Conservation (phyloP, 1,140 invertebrate species). For the Drosophila nikananu region DNA sequence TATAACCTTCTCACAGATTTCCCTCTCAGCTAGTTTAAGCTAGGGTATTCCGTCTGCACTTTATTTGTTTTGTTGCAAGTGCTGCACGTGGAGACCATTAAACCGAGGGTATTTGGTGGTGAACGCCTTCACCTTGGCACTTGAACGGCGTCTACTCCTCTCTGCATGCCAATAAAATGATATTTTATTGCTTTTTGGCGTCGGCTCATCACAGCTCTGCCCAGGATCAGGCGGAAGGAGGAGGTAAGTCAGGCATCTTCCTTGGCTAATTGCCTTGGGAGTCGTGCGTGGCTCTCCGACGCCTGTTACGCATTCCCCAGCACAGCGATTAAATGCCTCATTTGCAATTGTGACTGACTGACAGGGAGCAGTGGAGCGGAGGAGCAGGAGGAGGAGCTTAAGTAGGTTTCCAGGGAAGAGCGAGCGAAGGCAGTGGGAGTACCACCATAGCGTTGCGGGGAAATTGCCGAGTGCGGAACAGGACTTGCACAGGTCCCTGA, state of each 20-base stretch:
- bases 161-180: slow-evolving; percentile 71
- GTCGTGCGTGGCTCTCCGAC: slow-evolving; percentile 53
- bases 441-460: slow-evolving; percentile 34
- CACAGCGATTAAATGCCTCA: slow-evolving; percentile 63
- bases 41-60: not conserved
- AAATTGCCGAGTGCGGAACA: slow-evolving; percentile 64
- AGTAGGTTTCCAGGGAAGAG: slow-evolving; percentile 1
- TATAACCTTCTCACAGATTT: not conserved
- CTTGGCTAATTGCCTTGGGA: slow-evolving; percentile 62
- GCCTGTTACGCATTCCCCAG: slow-evolving; percentile 50
- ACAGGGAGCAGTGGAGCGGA: slow-evolving; percentile 4
- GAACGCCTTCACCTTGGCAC: slow-evolving; percentile 50
- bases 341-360: slow-evolving; percentile 60
- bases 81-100: slow-evolving; percentile 52
- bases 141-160: slow-evolving; percentile 11
- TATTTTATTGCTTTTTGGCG: slow-evolving; percentile 76
- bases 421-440: slow-evolving; percentile 15
- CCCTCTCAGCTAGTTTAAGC: not conserved
- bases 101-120: not conserved
- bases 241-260: not conserved
- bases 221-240: not conserved
- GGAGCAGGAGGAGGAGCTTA: not conserved
- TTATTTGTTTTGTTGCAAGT: slow-evolving; percentile 55
- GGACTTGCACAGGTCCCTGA: slow-evolving; percentile 78
- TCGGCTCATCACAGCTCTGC: slow-evolving; percentile 59